These are phyloP conservation scores for Coenobita brevimanus DNA, from an alignment of 1,140 invertebrate species.

Conservation along the genomic window DNA sequence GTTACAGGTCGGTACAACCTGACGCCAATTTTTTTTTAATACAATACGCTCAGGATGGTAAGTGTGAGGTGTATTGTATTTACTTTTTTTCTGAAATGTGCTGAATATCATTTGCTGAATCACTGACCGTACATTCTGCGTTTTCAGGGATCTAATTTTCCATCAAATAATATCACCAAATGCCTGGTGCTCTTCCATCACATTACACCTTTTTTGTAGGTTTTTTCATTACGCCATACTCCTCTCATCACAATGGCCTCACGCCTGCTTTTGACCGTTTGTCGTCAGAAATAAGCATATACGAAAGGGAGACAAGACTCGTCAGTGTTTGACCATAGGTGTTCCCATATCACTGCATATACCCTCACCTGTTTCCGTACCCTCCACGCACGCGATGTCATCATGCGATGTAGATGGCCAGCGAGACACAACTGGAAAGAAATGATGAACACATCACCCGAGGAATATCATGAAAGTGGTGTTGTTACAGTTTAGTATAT, in stretches of 20 bases:
- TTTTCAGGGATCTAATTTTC: constrained; percentile 1
- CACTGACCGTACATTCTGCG: background rate
- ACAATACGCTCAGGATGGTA: background rate
- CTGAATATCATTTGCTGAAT: background rate
- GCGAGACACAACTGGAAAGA: background rate
- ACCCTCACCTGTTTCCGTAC: background rate
- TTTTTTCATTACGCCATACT: constrained; percentile 8
- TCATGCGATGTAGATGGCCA: constrained; percentile 7
- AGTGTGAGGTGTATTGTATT: background rate
- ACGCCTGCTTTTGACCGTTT: background rate
- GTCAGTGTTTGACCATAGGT: background rate
- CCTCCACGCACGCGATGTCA: background rate
- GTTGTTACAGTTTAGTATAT: too few relatives aligned
- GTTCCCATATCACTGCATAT: too few relatives aligned
- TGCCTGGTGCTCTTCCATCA: background rate
- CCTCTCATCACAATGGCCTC: constrained; percentile 7
- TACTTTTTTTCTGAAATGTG: background rate
- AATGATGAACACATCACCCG: too few relatives aligned
- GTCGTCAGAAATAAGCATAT: background rate
- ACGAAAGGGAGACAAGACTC: background rate
- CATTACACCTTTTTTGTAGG: background rate
- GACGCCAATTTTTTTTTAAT: background rate
- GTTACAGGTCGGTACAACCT: background rate
- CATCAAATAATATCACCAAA: background rate
- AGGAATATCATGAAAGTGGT: too few relatives aligned